Conservation (phyloP, 2,888 invertebrate species). For the Mylabris sibirica region DNA sequence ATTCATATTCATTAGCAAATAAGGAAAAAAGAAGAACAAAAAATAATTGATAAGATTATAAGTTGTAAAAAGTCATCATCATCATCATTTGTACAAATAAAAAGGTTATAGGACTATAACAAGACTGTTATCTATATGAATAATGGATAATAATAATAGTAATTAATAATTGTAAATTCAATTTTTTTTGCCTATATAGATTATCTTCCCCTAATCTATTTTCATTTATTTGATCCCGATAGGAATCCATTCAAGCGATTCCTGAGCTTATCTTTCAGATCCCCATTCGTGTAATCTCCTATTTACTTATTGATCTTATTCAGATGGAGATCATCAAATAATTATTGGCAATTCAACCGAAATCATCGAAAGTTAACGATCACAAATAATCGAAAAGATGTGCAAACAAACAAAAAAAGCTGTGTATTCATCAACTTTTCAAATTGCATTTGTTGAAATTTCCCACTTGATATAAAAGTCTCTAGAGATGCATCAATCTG, state of each 20-base stretch:
- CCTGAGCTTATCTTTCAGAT: neutral
- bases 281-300: neutral
- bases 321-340: neutral
- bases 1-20: neutral
- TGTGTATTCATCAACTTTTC: neutral
- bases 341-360: neutral
- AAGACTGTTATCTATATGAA: neutral
- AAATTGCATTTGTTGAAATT: neutral
- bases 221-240: neutral
- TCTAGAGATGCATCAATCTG: constrained; percentile 39
- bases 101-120: too few species aligned
- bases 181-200: neutral
- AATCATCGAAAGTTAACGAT: neutral
- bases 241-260: neutral
- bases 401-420: neutral
- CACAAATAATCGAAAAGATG: neutral
- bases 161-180: neutral
- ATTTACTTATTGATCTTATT: constrained; percentile 3
- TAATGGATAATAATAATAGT: neutral
- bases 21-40: neutral
- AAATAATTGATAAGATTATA: too few species aligned
- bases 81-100: neutral
- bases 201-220: neutral
- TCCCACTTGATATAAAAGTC: neutral
- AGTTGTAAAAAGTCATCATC: neutral